Percentiles rank a stretch among this genome's conserved stretches.
These are phyloP conservation scores for Drosophila repletoides DNA, from an alignment of 1,140 invertebrate genomes.

Conservation along the genomic window DNA sequence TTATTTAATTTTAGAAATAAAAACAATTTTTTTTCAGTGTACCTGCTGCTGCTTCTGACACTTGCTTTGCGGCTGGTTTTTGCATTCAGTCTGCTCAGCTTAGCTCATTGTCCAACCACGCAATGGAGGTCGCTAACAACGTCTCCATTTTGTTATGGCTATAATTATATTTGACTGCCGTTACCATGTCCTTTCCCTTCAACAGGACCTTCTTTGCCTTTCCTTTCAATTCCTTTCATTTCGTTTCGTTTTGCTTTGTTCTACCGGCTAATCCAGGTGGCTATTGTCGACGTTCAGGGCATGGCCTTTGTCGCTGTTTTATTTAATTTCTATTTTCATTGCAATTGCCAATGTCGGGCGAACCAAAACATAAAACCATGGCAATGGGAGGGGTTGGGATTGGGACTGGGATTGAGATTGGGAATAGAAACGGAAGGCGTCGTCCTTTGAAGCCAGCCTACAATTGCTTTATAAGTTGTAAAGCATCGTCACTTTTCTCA, in stretches of 20 bases:
- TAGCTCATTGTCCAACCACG: slow-evolving; percentile 37
- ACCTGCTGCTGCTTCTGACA: slow-evolving; percentile 38
- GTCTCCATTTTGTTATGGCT: slow-evolving; percentile 70
- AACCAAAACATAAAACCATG: no score
- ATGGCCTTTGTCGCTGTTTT: slow-evolving; percentile 42
- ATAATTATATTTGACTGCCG: slow-evolving; percentile 79
- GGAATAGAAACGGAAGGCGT: not conserved
- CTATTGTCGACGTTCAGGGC: slow-evolving; percentile 38
- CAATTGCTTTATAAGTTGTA: slow-evolving; percentile 50
- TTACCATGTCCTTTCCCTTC: slow-evolving; percentile 42
- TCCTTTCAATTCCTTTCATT: no score
- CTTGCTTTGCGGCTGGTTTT: slow-evolving; percentile 61
- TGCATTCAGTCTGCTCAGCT: slow-evolving; percentile 17
- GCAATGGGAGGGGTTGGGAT: not conserved
- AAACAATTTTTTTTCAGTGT: slow-evolving; percentile 58
- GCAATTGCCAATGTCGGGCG: slow-evolving; percentile 39
- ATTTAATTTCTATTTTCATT: slow-evolving; percentile 64
- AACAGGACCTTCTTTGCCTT: no score
- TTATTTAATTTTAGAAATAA: slow-evolving; percentile 75
- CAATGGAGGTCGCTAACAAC: slow-evolving; percentile 40
- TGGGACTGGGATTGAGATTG: not conserved
- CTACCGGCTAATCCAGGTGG: slow-evolving; percentile 69
- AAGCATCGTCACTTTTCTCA: slow-evolving; percentile 48
- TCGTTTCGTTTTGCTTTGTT: slow-evolving; percentile 35
- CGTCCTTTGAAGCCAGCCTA: slow-evolving; percentile 39